Conservation (phyloP, 2,888 invertebrate genomes). For the Hemicrepidius hirtus region DNA sequence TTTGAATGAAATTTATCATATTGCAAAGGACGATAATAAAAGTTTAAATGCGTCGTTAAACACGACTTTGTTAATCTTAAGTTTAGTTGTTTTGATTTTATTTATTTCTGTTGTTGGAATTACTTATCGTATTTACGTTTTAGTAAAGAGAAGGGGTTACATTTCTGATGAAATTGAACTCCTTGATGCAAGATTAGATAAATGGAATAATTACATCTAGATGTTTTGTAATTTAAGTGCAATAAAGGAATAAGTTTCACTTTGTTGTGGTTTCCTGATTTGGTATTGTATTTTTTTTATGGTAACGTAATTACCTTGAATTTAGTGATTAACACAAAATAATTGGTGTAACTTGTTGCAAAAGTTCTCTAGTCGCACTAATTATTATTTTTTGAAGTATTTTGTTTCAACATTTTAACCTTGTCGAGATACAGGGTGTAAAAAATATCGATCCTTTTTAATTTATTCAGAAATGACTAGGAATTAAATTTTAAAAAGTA, state of each 20-base stretch:
- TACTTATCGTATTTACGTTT: conserved; percentile 59
- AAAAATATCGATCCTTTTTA: too few species aligned
- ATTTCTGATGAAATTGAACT: conserved; percentile 66
- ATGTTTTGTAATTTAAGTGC: conserved; percentile 17
- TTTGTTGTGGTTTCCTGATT: background rate
- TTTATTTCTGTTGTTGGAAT: conserved; percentile 46
- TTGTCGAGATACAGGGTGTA: too few species aligned
- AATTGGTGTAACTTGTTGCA: too few species aligned
- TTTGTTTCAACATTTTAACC: too few species aligned
- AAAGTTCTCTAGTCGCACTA: too few species aligned
- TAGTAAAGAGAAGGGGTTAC: conserved; percentile 63
- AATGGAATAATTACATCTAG: conserved; percentile 16
- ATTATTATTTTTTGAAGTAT: too few species aligned
- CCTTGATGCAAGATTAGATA: conserved; percentile 52
- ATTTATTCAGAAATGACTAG: too few species aligned
- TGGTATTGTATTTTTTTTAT: background rate
- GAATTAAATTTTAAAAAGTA: too few species aligned
- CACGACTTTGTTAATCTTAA: conserved; percentile 42
- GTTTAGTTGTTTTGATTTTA: conserved; percentile 42
- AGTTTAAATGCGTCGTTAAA: conserved; percentile 23
- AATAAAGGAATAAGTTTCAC: background rate
- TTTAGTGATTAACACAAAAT: too few species aligned
- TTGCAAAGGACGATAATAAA: conserved; percentile 42
- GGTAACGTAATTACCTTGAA: too few species aligned
- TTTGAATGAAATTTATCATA: conserved; percentile 52